Conservation (phyloP, 23 tunicate genomes). For the Ciona savignyi region DNA sequence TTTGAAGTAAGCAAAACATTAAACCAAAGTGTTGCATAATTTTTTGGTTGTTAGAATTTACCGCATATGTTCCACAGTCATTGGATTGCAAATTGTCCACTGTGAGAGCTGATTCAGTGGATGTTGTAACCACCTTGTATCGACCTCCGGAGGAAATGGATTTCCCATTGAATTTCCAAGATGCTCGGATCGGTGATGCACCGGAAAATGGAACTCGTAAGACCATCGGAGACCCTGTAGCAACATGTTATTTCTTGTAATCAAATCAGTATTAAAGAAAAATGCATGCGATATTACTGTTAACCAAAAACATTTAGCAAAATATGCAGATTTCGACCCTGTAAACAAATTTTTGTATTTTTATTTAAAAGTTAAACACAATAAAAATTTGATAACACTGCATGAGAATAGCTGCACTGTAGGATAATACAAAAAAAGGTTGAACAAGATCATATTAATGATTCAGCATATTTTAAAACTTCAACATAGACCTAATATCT, state of each 20-base stretch:
- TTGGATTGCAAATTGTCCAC: constrained; percentile 49
- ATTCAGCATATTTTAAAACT: no score
- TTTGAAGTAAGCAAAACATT: no score
- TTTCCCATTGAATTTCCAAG: constrained; percentile 73
- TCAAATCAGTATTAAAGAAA: background rate
- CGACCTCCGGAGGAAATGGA: constrained; percentile 13
- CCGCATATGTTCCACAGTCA: constrained; percentile 92
- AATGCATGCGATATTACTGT: no score
- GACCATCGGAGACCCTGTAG: constrained; percentile 43
- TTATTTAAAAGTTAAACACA: no score
- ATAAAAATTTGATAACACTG: no score
- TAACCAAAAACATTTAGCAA: no score
- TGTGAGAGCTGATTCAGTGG: constrained; percentile 28
- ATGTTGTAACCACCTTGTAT: constrained; percentile 33
- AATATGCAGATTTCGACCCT: background rate
- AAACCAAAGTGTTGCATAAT: no score
- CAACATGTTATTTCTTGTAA: background rate
- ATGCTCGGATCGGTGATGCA: constrained; percentile 51
- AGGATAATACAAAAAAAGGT: no score
- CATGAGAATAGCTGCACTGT: no score
- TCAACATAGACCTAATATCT: no score
- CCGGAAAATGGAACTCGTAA: constrained; percentile 82
- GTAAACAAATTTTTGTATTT: background rate
- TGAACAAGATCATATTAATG: no score
- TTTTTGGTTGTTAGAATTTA: constrained; percentile 3